Evolutionary conservation across 2,888 invertebrate species (phyloP).

Genomic region (Drosophila prostipennis): DNA sequence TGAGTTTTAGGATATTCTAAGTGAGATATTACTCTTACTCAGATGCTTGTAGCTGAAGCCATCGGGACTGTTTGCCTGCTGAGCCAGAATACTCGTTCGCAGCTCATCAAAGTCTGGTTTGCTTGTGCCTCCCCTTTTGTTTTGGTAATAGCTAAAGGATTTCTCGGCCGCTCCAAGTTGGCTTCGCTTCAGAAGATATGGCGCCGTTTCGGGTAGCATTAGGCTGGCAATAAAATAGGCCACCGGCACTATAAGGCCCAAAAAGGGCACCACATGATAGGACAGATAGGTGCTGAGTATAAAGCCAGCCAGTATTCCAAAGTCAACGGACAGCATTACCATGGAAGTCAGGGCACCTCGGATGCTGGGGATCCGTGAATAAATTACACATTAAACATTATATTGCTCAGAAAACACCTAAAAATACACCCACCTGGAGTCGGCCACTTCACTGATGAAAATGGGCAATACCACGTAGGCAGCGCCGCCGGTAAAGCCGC

Average conservation of each 20-base stretch:
- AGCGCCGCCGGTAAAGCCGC: constrained; percentile 81
- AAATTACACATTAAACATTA: not conserved
- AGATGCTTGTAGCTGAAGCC: constrained; percentile 65
- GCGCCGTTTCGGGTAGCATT: constrained; percentile 81
- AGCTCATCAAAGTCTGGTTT: constrained; percentile 68
- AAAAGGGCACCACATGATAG: constrained; percentile 77
- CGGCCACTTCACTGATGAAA: constrained; percentile 82
- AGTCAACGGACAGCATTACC: constrained; percentile 77
- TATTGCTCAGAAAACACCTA: no score
- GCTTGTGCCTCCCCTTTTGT: constrained; percentile 21
- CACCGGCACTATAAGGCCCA: constrained; percentile 73
- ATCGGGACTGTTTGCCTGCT: constrained; percentile 21
- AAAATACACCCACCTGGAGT: constrained; percentile 68
- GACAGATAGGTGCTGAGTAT: constrained; percentile 75
- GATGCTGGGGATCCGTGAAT: constrained; percentile 59
- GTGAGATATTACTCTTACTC: constrained; percentile 57
- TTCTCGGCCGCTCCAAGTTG: constrained; percentile 66
- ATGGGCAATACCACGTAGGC: constrained; percentile 78
- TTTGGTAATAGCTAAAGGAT: constrained; percentile 77
- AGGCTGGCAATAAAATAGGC: constrained; percentile 64
- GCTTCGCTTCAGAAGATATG: constrained; percentile 66
- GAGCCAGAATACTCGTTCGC: constrained; percentile 57
- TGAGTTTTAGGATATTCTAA: no score
- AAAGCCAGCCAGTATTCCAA: constrained; percentile 79
- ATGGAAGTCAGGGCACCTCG: constrained; percentile 81